Conservation (phyloP, 1,140 invertebrate genomes). For the Sitobion miscanthi region DNA sequence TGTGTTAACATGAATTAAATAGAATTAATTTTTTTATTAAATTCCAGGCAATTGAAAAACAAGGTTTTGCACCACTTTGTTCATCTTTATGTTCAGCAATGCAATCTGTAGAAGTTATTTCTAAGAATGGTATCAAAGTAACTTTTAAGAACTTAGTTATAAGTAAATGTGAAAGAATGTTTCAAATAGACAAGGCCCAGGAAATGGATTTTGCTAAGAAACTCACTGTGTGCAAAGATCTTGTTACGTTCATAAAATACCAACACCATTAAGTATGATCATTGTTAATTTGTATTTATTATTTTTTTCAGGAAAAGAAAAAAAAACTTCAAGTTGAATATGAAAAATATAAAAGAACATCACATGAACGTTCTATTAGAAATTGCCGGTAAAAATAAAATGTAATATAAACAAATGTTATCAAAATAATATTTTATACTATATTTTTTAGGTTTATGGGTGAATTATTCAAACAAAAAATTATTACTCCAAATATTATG, state of each 20-base stretch:
- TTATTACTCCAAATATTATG: constrained; percentile 91
- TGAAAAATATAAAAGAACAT: constrained; percentile 77
- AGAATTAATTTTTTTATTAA: background rate
- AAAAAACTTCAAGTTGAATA: constrained; percentile 72
- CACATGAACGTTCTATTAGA: constrained; percentile 82
- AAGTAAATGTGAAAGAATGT: constrained; percentile 84
- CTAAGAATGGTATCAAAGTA: constrained; percentile 60
- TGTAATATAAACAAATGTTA: no score
- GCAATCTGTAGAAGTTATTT: constrained; percentile 67
- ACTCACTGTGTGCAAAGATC: constrained; percentile 71
- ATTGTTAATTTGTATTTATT: constrained; percentile 11
- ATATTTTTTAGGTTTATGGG: constrained; percentile 73
- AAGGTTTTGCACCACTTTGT: constrained; percentile 88
- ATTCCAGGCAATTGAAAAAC: constrained; percentile 84
- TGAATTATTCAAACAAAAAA: constrained; percentile 90
- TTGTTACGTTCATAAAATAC: constrained; percentile 63
- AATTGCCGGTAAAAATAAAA: constrained; percentile 73
- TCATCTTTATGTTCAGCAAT: constrained; percentile 81
- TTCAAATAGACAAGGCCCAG: constrained; percentile 79
- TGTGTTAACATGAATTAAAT: background rate
- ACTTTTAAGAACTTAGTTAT: constrained; percentile 81
- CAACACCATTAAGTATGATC: background rate
- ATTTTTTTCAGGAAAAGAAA: constrained; percentile 69
- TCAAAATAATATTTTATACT: background rate
- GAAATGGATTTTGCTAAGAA: constrained; percentile 68